phyloP scores from a whole-genome alignment of 2,113 vertebrate genomes.

The Perognathus longimembris region DNA sequence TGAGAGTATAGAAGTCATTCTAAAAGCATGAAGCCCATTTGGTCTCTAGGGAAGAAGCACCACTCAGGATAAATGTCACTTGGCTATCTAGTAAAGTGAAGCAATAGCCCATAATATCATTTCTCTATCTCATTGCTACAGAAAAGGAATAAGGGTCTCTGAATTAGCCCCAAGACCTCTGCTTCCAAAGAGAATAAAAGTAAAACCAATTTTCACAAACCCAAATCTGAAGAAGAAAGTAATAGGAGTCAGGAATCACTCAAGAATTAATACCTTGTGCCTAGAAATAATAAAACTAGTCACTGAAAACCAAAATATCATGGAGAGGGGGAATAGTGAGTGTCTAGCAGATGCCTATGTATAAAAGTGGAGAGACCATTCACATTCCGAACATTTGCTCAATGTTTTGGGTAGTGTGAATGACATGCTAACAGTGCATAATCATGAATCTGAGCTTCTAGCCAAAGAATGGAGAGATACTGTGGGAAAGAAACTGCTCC shows the following conservation, averaged over 20 bases:
- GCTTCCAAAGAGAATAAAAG: background rate
- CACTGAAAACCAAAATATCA: slow-evolving; percentile 75
- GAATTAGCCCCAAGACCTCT: slow-evolving; percentile 20
- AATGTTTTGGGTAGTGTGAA: background rate
- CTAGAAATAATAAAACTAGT: slow-evolving; percentile 76
- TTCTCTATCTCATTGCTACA: background rate
- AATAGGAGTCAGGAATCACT: slow-evolving; percentile 72
- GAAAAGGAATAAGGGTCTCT: background rate
- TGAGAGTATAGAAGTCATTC: background rate
- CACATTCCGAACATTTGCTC: background rate
- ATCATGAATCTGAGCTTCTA: fast-evolving
- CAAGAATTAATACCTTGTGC: slow-evolving; percentile 76
- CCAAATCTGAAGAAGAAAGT: slow-evolving; percentile 68
- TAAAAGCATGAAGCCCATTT: background rate
- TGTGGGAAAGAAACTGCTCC: background rate
- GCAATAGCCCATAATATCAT: background rate
- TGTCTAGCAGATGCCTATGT: background rate
- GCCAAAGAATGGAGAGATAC: background rate
- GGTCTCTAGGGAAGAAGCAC: background rate
- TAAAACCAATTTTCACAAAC: slow-evolving; percentile 10
- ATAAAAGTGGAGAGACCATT: background rate
- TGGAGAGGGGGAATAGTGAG: slow-evolving; percentile 63
- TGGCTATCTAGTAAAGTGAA: background rate
- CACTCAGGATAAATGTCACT: background rate
- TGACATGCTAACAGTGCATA: background rate